Evolutionary conservation across 1,140 invertebrate species (phyloP).

Genomic region (Leptopilina clavipes): DNA sequence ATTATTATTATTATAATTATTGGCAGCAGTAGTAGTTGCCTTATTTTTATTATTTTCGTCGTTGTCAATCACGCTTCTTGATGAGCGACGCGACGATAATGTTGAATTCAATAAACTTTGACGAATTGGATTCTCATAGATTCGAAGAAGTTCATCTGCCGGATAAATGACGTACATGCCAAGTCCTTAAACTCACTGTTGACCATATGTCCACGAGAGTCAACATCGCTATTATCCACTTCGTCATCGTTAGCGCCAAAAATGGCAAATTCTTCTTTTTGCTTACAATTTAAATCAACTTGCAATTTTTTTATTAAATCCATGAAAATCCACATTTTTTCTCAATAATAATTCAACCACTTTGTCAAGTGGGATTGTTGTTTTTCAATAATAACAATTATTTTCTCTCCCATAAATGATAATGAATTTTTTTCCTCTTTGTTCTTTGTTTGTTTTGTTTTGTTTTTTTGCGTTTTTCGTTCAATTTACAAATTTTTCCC

Average conservation of each 20-base stretch:
- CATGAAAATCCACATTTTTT: constrained; percentile 52
- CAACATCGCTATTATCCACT: constrained; percentile 64
- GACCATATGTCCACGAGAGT: constrained; percentile 54
- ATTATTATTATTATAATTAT: background rate
- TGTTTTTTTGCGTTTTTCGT: too few relatives aligned
- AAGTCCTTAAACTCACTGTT: constrained; percentile 52
- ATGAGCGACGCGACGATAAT: constrained; percentile 42
- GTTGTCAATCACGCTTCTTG: constrained; percentile 37
- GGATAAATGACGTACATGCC: constrained; percentile 77
- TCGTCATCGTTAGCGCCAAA: constrained; percentile 58
- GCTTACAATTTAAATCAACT: constrained; percentile 10
- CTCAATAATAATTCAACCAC: background rate
- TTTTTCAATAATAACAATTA: background rate
- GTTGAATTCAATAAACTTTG: constrained; percentile 49
- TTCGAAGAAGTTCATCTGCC: constrained; percentile 72
- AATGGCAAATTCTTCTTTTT: constrained; percentile 38
- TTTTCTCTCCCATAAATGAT: background rate
- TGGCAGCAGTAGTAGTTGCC: background rate
- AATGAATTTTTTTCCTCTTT: background rate
- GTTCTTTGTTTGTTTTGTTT: too few relatives aligned
- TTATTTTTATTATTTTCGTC: constrained; percentile 5
- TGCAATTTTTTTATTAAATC: constrained; percentile 24
- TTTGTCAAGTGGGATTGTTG: background rate
- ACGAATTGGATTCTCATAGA: constrained; percentile 68
- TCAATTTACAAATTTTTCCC: constrained; percentile 3